A percentile compares a stretch with the other conserved stretches of the same genome.
Evolutionary conservation across 2,113 vertebrate genomes (phyloP).

Genomic region (Epinephelus cyanopodus): DNA sequence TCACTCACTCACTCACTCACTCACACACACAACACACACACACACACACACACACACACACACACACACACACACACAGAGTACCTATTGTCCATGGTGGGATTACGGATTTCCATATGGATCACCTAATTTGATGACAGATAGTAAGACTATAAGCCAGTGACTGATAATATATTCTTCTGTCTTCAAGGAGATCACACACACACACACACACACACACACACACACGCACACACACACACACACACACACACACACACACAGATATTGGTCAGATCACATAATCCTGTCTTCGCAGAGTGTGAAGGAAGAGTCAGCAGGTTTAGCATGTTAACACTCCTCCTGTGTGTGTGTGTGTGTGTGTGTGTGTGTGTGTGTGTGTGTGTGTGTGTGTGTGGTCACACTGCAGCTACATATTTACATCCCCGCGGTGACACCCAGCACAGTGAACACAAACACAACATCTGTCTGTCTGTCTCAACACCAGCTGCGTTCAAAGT

Average conservation of each 20-base stretch:
- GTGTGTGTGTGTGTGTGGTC: neutral
- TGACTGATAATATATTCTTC: slow-evolving; percentile 3
- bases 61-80: neutral
- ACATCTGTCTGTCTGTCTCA: neutral
- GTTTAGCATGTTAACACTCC: neutral
- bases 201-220: neutral
- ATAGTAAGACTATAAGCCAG: slow-evolving; percentile 32
- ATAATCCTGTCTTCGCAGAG: neutral
- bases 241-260: neutral
- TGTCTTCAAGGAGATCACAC: neutral
- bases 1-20: neutral
- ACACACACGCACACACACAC: too few relatives aligned
- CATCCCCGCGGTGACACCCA: neutral
- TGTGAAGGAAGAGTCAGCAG: slow-evolving; percentile 13
- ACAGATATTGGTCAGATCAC: neutral
- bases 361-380: slow-evolving; percentile 14
- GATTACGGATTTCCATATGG: slow-evolving; percentile 40
- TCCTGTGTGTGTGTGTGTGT: slow-evolving; percentile 2
- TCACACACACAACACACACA: neutral
- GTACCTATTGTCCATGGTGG: slow-evolving; percentile 1
- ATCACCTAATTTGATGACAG: slow-evolving; percentile 31
- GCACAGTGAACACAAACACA: neutral
- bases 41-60: slow-evolving; percentile 4
- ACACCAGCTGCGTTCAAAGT: too few relatives aligned
- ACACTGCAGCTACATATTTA: neutral